A percentile compares a stretch with the other conserved stretches of the same genome.
These are phyloP conservation scores for Drosophila monieri DNA, from an alignment of 2,888 invertebrate genomes.

Conservation along the genomic window DNA sequence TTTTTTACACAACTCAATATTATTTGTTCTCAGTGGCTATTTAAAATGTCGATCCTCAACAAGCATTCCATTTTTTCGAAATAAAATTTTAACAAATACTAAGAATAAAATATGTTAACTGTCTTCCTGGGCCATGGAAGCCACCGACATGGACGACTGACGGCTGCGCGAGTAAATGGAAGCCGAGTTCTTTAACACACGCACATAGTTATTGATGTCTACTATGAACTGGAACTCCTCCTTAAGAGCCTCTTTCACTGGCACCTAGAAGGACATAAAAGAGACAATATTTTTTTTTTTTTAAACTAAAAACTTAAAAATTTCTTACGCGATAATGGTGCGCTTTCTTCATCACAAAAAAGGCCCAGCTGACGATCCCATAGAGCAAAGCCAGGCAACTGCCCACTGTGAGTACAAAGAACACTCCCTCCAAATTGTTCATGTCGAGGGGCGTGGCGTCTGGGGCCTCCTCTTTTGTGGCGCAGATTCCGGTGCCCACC, in stretches of 20 bases:
- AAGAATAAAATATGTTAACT: constrained; percentile 31
- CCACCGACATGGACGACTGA: constrained; percentile 80
- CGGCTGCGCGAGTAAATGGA: constrained; percentile 81
- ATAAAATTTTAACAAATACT: constrained; percentile 46
- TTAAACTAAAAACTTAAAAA: neutral
- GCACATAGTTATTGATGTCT: constrained; percentile 88
- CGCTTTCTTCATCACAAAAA: constrained; percentile 77
- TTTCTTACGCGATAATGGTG: constrained; percentile 75
- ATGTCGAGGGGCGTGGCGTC: constrained; percentile 85
- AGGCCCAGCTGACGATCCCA: constrained; percentile 80
- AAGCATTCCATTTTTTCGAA: constrained; percentile 53
- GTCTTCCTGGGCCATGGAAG: constrained; percentile 64
- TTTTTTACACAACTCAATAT: neutral
- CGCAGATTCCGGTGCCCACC: constrained; percentile 89
- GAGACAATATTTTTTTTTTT: too few species aligned
- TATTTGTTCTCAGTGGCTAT: constrained; percentile 5
- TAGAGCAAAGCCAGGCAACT: constrained; percentile 78
- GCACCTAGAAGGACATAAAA: constrained; percentile 84
- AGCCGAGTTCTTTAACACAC: constrained; percentile 86
- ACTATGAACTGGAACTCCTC: constrained; percentile 90
- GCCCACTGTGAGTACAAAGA: constrained; percentile 86
- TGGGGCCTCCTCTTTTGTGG: constrained; percentile 79
- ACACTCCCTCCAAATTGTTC: constrained; percentile 88
- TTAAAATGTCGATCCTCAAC: constrained; percentile 1
- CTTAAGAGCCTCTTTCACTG: constrained; percentile 87